Evolutionary conservation across 2,888 invertebrate genomes (phyloP).

Genomic region (Acanthosepion esculentum): DNA sequence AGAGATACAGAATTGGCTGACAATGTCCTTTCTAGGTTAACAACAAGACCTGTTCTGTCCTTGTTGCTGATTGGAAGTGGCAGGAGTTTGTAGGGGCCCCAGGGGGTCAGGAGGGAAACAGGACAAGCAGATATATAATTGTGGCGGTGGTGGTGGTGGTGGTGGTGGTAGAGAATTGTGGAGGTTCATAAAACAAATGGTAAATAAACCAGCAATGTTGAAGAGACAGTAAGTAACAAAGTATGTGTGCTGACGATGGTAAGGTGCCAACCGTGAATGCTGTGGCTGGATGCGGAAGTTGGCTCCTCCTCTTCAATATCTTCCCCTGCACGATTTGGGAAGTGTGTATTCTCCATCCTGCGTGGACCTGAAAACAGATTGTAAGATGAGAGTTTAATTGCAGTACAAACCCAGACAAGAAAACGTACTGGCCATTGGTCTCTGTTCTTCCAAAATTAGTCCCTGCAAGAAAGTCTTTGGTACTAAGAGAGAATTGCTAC

Average conservation of each 20-base stretch:
- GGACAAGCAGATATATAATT: not conserved
- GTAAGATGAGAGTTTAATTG: not conserved
- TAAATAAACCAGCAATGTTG: not conserved
- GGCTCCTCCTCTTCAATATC: not conserved
- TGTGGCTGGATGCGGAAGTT: not conserved
- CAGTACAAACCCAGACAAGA: not conserved
- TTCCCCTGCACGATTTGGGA: constrained; percentile 43
- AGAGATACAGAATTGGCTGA: not conserved
- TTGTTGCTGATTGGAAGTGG: constrained; percentile 5
- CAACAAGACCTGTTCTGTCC: constrained; percentile 33
- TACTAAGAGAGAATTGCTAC: no score
- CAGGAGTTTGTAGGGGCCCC: constrained; percentile 12
- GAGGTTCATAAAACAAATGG: not conserved
- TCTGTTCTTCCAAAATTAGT: no score
- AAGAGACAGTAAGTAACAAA: not conserved
- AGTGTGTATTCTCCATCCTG: not conserved
- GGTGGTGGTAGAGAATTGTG: not conserved
- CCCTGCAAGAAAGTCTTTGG: no score
- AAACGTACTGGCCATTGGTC: not conserved
- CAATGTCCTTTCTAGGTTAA: not conserved
- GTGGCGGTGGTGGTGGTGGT: not conserved
- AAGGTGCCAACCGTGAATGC: not conserved
- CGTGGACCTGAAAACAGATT: constrained; percentile 37
- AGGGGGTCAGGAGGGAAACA: not conserved
- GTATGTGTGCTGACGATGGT: not conserved